Conservation (phyloP, 2,797 vertebrate species). For the Takifugu rubripes region DNA sequence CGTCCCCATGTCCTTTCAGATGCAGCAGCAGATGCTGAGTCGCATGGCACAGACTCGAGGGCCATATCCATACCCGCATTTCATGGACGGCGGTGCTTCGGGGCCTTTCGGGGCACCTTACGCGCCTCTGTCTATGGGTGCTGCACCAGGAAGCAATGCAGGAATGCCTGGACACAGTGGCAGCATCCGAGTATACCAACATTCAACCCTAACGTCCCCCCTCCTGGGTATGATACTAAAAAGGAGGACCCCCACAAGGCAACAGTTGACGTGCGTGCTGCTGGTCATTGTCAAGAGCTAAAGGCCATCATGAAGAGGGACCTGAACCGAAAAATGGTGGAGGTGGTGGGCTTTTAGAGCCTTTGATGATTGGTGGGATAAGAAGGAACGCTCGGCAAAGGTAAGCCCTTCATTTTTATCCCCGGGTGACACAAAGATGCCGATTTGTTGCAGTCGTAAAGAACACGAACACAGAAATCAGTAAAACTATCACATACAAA, state of each 20-base stretch:
- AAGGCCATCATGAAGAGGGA: slow-evolving; percentile 99
- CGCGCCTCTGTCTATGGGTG: slow-evolving; percentile 78
- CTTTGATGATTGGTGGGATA: slow-evolving; percentile 99
- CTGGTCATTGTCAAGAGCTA: slow-evolving; percentile 92
- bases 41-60: slow-evolving; percentile 92
- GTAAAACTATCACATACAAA: not conserved
- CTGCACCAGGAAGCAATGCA: slow-evolving; percentile 37
- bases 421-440: not conserved
- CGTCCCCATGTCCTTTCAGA: slow-evolving; percentile 97
- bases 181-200: slow-evolving; percentile 83
- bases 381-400: slow-evolving; percentile 94
- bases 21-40: slow-evolving; percentile 98
- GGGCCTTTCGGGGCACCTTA: slow-evolving; percentile 87
- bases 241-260: slow-evolving; percentile 98
- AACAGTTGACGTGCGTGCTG: slow-evolving; percentile 92
- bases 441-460: not conserved
- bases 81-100: slow-evolving; percentile 69
- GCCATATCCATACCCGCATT: slow-evolving; percentile 85
- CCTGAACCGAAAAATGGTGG: slow-evolving; percentile 98
- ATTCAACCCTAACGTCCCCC: slow-evolving; percentile 94
- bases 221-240: slow-evolving; percentile 89
- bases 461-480: too few relatives aligned
- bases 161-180: slow-evolving; percentile 86
- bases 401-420: slow-evolving; percentile 59
- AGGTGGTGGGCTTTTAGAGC: slow-evolving; percentile 95